Evolutionary conservation across 2,888 invertebrate species (phyloP).

Genomic region (Abrostola tripartita): DNA sequence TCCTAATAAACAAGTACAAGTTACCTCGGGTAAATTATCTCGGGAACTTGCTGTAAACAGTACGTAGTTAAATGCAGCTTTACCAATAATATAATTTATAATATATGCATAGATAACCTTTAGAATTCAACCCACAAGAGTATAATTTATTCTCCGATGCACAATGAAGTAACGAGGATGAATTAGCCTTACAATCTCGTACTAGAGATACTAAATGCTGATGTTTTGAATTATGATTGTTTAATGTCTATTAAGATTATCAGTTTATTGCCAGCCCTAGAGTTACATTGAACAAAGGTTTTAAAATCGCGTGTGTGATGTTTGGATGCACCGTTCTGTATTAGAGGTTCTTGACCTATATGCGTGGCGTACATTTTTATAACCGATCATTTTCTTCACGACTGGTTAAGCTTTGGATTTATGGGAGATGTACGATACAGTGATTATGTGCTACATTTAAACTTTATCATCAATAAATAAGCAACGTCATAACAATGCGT

Average conservation of each 20-base stretch:
- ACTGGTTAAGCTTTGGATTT: conserved; percentile 23
- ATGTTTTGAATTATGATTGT: conserved; percentile 17
- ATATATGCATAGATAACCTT: conserved; percentile 33
- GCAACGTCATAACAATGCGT: no score
- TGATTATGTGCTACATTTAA: conserved; percentile 8
- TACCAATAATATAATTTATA: conserved; percentile 24
- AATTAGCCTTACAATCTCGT: conserved; percentile 46
- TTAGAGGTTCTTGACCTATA: conserved; percentile 78
- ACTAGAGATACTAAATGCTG: conserved; percentile 32
- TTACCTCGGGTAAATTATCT: no score
- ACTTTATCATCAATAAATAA: neutral
- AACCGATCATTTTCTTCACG: conserved; percentile 57
- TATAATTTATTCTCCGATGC: conserved; percentile 57
- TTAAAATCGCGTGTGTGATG: conserved; percentile 64
- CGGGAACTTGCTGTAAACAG: neutral
- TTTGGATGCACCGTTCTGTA: conserved; percentile 64
- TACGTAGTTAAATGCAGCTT: neutral
- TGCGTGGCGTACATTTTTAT: conserved; percentile 67
- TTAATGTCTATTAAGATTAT: neutral
- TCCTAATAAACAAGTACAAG: no score
- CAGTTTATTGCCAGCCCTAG: conserved; percentile 35
- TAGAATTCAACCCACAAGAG: conserved; percentile 31
- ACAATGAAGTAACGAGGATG: conserved; percentile 39
- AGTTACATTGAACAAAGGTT: conserved; percentile 54
- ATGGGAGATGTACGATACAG: conserved; percentile 13